These are phyloP conservation scores for Caenorhabditis remanei DNA, from an alignment of 1,140 invertebrate species.

Conservation along the genomic window DNA sequence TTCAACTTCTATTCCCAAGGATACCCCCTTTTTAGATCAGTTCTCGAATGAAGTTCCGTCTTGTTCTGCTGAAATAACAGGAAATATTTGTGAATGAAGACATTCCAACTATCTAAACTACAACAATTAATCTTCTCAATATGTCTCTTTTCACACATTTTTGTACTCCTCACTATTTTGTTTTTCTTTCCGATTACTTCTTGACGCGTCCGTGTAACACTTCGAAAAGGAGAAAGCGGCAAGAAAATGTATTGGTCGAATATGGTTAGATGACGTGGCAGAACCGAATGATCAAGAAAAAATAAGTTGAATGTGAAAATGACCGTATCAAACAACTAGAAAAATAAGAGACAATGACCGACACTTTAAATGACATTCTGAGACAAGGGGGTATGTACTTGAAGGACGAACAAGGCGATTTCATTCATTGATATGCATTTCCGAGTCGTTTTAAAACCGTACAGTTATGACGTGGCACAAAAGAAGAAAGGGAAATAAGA, in stretches of 20 bases:
- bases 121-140: background rate
- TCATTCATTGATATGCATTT: background rate
- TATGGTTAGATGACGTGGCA: conserved; percentile 43
- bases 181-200: conserved; percentile 18
- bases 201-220: background rate
- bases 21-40: too few species aligned
- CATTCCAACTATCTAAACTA: background rate
- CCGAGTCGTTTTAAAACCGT: background rate
- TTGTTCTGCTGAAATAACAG: background rate
- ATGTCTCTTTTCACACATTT: background rate
- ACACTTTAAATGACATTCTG: background rate
- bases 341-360: conserved; percentile 14
- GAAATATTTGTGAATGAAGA: background rate
- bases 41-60: too few species aligned
- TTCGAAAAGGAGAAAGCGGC: background rate
- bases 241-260: conserved; percentile 1
- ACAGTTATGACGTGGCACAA: conserved; percentile 19
- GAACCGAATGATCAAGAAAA: conserved; percentile 17
- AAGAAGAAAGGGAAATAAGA: background rate
- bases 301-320: background rate
- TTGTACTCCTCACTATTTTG: background rate
- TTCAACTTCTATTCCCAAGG: too few species aligned
- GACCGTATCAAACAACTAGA: conserved; percentile 14
- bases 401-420: background rate
- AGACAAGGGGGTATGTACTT: conserved; percentile 2